Base-by-base conservation (phyloP, 2,888 invertebrate genomes). In the Byasa hedistus region DNA sequence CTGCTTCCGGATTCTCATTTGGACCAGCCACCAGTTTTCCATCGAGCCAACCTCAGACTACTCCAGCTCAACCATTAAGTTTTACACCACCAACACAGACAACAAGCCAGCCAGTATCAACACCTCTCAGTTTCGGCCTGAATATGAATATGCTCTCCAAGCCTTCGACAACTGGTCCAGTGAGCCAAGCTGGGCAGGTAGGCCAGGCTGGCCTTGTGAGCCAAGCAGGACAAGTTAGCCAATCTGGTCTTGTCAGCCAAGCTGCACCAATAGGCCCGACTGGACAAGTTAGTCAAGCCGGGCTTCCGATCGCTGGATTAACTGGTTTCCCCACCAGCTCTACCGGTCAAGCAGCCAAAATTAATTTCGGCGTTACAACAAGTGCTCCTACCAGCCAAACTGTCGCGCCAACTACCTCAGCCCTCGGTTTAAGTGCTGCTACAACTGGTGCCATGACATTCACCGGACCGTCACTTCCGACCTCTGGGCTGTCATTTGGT, bases 61-160 rank as follows among this genome's bases (percentile, higher is more conserved):
- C 48, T 51, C 36, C 62, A 32, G 54, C 57, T 60, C 75, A 65
- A 65, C 72, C 68, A 68, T 68, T 74, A 5, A 68, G 68, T 61
- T 75, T 74, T 54, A 56, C 74, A 21, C 58, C 23, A 2, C 52
- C 72, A 19, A 44, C 70, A 8, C 61, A 69, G 19, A 48, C 72
- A 0, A 66, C 74, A 1, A 63, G n/a, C 56, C 63, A 63, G 32
- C 69, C 71, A 15, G 58, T 69, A 5, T 58, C 71, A 15, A 32
- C 73, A 2, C 75, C 73, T 5, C 67, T 77, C 10, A 72, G 69
- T 63, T 80, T 80, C 56, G 78, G 77, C 52, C 21, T 54, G 7
- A 54, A 54, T 44, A 23, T 21, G 22, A 36, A 48, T 48, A 4
- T 36, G 39, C 44, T 44, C n/a, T 12, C 62, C 17, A 63, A 63